Conservation (phyloP, 1,140 invertebrate species). For the Ceratosolen solmsi region DNA sequence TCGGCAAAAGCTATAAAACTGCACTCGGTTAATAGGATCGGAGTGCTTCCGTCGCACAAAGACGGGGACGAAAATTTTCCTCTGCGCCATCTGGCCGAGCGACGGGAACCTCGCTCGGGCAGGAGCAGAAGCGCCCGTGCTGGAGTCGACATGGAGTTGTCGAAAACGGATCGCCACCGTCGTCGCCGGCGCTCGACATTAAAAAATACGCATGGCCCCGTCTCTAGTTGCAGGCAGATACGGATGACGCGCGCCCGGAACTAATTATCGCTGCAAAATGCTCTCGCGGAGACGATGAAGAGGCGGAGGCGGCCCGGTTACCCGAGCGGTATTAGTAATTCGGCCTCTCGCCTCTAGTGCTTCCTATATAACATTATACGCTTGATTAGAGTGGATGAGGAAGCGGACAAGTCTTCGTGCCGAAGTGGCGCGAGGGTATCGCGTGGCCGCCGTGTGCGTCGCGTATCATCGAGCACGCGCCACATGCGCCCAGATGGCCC, state of each 20-base stretch:
- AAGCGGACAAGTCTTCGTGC: slow-evolving; percentile 46
- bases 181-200: too few relatives aligned
- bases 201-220: too few relatives aligned
- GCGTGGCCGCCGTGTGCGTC: slow-evolving; percentile 13
- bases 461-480: slow-evolving; percentile 32
- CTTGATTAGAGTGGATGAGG: slow-evolving; percentile 37
- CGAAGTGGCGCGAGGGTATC: slow-evolving; percentile 42
- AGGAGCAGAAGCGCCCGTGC: not conserved
- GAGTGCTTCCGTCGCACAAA: too few relatives aligned
- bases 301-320: not conserved
- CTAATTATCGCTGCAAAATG: not conserved
- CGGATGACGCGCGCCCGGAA: not conserved
- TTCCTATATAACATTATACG: slow-evolving; percentile 48
- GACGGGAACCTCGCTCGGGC: not conserved
- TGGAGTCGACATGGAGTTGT: too few relatives aligned
- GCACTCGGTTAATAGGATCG: not conserved
- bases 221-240: not conserved
- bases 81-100: not conserved
- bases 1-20: not conserved
- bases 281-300: not conserved
- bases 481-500: slow-evolving; percentile 33
- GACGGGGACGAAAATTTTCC: not conserved
- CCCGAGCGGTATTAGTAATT: slow-evolving; percentile 23
- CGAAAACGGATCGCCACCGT: too few relatives aligned
- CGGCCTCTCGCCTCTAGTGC: slow-evolving; percentile 35